A percentile compares a stretch with the other conserved stretches of the same genome.
Evolutionary conservation across 2,797 vertebrate genomes (phyloP).

Genomic region (Oceanodroma leucorhoa): DNA sequence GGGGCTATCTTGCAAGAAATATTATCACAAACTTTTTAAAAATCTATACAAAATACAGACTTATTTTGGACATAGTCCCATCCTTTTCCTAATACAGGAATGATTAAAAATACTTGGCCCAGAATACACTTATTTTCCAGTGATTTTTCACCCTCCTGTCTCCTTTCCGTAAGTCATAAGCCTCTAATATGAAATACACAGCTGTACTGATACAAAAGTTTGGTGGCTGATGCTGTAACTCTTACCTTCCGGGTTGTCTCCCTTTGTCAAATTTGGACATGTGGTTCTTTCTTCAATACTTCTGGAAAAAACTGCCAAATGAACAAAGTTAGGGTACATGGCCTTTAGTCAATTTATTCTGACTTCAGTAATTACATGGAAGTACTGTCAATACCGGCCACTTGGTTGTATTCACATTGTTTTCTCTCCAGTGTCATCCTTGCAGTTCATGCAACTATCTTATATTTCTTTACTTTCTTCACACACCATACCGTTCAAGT

Average conservation of each 20-base stretch:
- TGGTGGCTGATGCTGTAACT: neutral
- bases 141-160: neutral
- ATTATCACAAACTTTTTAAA: neutral
- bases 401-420: neutral
- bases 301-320: neutral
- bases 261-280: neutral
- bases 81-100: neutral
- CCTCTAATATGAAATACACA: neutral
- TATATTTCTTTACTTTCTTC: neutral
- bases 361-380: neutral
- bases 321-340: neutral
- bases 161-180: neutral
- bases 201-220: neutral
- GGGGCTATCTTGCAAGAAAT: neutral
- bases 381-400: neutral
- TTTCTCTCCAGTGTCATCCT: neutral
- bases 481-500: neutral
- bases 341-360: neutral
- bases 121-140: neutral
- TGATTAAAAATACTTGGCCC: neutral
- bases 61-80: neutral
- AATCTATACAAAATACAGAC: neutral
- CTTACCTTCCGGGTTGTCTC: neutral
- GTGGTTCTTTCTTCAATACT: neutral
- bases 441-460: neutral